A percentile compares a stretch with the other conserved stretches of the same genome.
Evolutionary conservation across 2,113 vertebrate genomes (phyloP).

Genomic region (Cyprinodon brontotheroides): DNA sequence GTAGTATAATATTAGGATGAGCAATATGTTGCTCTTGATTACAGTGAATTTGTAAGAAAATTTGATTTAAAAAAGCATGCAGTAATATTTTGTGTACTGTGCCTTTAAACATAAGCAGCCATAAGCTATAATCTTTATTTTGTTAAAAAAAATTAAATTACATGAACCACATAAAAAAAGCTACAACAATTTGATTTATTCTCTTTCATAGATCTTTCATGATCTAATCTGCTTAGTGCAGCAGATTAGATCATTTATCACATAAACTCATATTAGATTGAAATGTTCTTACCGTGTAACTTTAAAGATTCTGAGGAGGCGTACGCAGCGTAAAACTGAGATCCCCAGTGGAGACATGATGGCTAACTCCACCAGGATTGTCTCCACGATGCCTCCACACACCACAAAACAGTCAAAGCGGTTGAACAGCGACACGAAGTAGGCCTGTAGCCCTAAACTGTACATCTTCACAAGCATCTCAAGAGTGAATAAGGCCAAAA

Average conservation of each 20-base stretch:
- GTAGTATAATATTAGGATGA: too few relatives aligned
- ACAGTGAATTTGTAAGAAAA: neutral
- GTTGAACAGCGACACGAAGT: slow-evolving; percentile 98
- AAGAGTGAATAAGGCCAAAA: slow-evolving; percentile 94
- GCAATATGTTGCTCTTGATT: too few relatives aligned
- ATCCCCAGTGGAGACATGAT: slow-evolving; percentile 98
- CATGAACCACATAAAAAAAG: too few relatives aligned
- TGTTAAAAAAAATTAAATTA: too few relatives aligned
- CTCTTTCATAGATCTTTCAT: neutral
- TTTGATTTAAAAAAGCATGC: neutral
- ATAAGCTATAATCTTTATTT: too few relatives aligned
- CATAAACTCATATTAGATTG: neutral
- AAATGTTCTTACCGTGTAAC: slow-evolving; percentile 89
- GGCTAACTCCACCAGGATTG: slow-evolving; percentile 94
- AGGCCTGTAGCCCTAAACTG: slow-evolving; percentile 96
- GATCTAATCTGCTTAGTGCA: neutral
- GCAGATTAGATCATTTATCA: neutral
- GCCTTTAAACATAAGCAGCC: neutral
- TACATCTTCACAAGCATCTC: slow-evolving; percentile 99
- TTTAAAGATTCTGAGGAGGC: slow-evolving; percentile 97
- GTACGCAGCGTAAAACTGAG: slow-evolving; percentile 97
- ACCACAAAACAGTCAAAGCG: slow-evolving; percentile 99
- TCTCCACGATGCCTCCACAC: slow-evolving; percentile 95
- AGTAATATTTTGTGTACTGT: neutral
- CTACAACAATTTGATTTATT: neutral